A percentile compares a stretch with the other conserved stretches of the same genome.
Conservation (phyloP, 1,140 invertebrate species). For the Mycetomoellerius zeteki region DNA sequence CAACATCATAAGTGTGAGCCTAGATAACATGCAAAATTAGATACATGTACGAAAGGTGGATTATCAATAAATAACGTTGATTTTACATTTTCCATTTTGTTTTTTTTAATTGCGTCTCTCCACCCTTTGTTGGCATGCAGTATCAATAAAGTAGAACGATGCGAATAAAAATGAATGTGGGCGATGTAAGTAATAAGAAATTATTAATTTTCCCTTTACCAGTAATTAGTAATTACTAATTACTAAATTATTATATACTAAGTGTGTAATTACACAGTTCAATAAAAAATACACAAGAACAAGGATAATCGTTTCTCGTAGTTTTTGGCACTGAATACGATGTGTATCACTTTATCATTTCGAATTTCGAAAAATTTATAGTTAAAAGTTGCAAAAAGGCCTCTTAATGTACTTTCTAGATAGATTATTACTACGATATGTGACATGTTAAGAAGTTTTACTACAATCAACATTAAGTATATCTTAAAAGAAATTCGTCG, state of each 20-base stretch:
- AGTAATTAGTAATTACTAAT: not conserved
- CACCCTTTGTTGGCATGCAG: slow-evolving; percentile 75
- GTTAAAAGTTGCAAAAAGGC: too few relatives aligned
- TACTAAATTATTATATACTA: slow-evolving; percentile 1
- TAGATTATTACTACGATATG: too few relatives aligned
- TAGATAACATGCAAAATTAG: slow-evolving; percentile 76
- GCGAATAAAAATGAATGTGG: slow-evolving; percentile 52
- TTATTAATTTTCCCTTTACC: slow-evolving; percentile 23
- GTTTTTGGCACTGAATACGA: too few relatives aligned
- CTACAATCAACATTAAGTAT: too few relatives aligned
- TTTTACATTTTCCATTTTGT: slow-evolving; percentile 30
- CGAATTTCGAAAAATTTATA: too few relatives aligned
- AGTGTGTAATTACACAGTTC: not conserved
- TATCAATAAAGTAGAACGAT: slow-evolving; percentile 55
- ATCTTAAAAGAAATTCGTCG: too few relatives aligned
- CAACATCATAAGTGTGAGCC: slow-evolving; percentile 47
- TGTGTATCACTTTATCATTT: too few relatives aligned
- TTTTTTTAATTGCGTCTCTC: slow-evolving; percentile 75
- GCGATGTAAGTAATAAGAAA: slow-evolving; percentile 31
- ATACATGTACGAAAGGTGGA: slow-evolving; percentile 70
- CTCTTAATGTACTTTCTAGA: too few relatives aligned
- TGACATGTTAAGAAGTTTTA: too few relatives aligned
- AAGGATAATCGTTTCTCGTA: too few relatives aligned
- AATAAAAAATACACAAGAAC: too few relatives aligned
- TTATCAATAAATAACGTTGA: slow-evolving; percentile 41